Conservation (phyloP, 2,113 vertebrate species). For the Serinus canaria region DNA sequence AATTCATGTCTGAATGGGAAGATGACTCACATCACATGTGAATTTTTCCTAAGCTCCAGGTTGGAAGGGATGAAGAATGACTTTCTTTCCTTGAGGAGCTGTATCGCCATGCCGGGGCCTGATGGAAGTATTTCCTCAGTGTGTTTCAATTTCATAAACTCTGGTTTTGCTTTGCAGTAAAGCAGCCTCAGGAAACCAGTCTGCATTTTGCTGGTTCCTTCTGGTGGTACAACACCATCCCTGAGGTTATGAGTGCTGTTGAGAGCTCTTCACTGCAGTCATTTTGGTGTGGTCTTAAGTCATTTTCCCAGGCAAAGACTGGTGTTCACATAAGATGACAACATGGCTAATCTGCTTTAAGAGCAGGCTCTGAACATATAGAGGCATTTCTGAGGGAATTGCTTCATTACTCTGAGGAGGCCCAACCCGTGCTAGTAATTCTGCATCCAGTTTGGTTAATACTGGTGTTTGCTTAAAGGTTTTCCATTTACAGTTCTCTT, state of each 20-base stretch:
- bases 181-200: neutral
- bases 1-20: conserved; percentile 37
- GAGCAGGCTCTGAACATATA: conserved; percentile 14
- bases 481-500: conserved; percentile 20
- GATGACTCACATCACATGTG: neutral
- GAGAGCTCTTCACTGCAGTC: neutral
- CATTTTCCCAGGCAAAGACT: conserved; percentile 3
- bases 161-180: neutral
- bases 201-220: conserved; percentile 21
- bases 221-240: neutral
- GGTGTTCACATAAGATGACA: conserved; percentile 21
- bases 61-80: neutral
- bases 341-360: neutral
- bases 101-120: accelerated
- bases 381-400: conserved; percentile 33
- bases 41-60: neutral
- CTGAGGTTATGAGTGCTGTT: neutral
- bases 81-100: neutral
- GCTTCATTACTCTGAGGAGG: conserved; percentile 33
- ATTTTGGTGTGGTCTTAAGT: conserved; percentile 54
- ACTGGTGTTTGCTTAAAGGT: neutral
- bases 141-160: neutral
- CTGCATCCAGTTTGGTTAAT: conserved; percentile 13
- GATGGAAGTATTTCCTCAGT: neutral
- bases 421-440: conserved; percentile 32